Percentiles rank a stretch among this genome's conserved stretches.
phyloP scores from a whole-genome alignment of 1,140 invertebrate genomes.

The Agraylea sexmaculata region DNA sequence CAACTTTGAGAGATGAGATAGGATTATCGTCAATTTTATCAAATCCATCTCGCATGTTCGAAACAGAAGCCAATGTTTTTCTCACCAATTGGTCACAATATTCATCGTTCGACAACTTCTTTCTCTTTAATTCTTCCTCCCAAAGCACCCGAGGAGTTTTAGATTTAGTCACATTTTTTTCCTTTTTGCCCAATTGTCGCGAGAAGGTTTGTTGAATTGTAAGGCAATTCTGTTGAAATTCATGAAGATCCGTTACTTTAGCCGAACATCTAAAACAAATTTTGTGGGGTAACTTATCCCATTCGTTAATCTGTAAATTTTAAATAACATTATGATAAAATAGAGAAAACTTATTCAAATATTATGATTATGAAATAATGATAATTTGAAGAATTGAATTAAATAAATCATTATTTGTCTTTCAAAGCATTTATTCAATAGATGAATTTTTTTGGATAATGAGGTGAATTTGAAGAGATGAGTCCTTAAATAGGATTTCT shows the following conservation, averaged over 20 bases:
- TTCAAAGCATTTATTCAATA: too few relatives aligned
- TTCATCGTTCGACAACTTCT: slow-evolving; percentile 37
- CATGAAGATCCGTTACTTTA: slow-evolving; percentile 36
- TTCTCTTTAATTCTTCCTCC: slow-evolving; percentile 35
- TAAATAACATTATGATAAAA: too few relatives aligned
- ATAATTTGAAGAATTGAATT: too few relatives aligned
- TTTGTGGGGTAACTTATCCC: slow-evolving; percentile 38
- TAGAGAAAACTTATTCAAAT: too few relatives aligned
- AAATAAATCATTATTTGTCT: too few relatives aligned
- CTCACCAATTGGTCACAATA: slow-evolving; percentile 35
- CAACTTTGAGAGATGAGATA: neutral
- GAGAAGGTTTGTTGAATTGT: slow-evolving; percentile 31
- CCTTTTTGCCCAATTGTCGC: slow-evolving; percentile 25
- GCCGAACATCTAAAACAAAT: slow-evolving; percentile 39
- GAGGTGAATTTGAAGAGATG: too few relatives aligned
- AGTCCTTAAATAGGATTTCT: too few relatives aligned
- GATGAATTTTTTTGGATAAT: too few relatives aligned
- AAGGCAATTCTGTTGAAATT: slow-evolving; percentile 36
- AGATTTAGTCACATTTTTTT: slow-evolving; percentile 22
- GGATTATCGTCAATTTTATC: too few relatives aligned
- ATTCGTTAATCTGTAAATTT: slow-evolving; percentile 36
- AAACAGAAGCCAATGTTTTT: slow-evolving; percentile 29
- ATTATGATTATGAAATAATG: too few relatives aligned
- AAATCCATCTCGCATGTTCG: too few relatives aligned
- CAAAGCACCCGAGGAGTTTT: slow-evolving; percentile 26